Base-by-base conservation (phyloP, 2,113 vertebrate genomes). In the Xyrauchen texanus region DNA sequence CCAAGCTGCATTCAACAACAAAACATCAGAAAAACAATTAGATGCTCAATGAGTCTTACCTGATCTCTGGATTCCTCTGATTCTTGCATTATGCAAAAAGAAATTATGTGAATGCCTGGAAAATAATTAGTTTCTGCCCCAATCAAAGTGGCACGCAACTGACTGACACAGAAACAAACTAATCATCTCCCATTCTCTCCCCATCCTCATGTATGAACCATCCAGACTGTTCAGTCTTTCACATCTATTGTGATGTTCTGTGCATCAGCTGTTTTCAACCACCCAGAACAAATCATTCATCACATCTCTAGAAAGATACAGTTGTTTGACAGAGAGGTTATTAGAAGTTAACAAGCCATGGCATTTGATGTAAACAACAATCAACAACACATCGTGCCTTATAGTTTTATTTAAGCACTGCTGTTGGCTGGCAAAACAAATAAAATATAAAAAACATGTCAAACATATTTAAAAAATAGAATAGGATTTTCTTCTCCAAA, bases 221-320 rank as follows among this genome's bases (percentile, higher is more conserved):
- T 88, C 88, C 84, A 89, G 70, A 83, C 86, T 82, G 88, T 89
- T 88, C 86, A 87, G 45, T 58, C 83, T 87, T 86, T 86, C 53
- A 55, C 81, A 13, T 2, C 82, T 83, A 85, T 92, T 91, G 90
- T 92, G 49, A 79, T 86, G 88, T 75, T 76, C 85, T 87, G 68
- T 75, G 81, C 74, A 78, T 89, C 88, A 91, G 91, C 91, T 81
- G 77, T 79, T 89, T 84, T 88, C 76, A 80, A 80, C 80, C 79
- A 64, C 81, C 7, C 49, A 74, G 53, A 16, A 66, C 74, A 53
- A 58, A 58, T 55, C 5, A 55, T 73, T 77, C 69, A 83, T 53
- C 34, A 21, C 10, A 77, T 76, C 90, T 92, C 91, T 87, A 89
- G 91, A 93, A 90, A 83, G 72, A 81, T 71, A 53, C 63, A 74